These are phyloP conservation scores for Antitype chi DNA, from an alignment of 2,888 invertebrate genomes.

Conservation along the genomic window DNA sequence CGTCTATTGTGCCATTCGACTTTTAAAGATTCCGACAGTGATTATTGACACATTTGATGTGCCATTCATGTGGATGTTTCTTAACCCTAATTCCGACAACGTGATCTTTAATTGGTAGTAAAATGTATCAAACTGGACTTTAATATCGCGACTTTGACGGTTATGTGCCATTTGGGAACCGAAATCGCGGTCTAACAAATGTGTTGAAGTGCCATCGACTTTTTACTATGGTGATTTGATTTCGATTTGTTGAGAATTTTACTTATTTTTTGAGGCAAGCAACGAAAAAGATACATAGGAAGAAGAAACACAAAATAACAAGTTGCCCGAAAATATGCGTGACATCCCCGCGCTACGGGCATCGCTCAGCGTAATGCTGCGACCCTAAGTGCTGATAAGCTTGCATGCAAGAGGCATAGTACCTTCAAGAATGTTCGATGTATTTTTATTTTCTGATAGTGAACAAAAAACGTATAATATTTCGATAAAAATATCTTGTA, in stretches of 20 bases:
- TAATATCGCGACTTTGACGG: not conserved
- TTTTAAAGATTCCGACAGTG: slow-evolving; percentile 15
- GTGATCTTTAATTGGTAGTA: not conserved
- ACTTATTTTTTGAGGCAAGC: slow-evolving; percentile 16
- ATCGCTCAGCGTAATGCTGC: too few relatives aligned
- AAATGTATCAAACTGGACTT: slow-evolving; percentile 17
- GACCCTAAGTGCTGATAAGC: too few relatives aligned
- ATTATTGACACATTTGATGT: slow-evolving; percentile 33
- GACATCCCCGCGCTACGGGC: too few relatives aligned
- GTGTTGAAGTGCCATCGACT: slow-evolving; percentile 39
- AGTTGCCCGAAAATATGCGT: too few relatives aligned
- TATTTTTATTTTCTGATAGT: not conserved
- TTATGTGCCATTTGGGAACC: slow-evolving; percentile 23
- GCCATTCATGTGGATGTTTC: slow-evolving; percentile 20
- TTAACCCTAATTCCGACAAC: not conserved
- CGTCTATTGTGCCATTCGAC: slow-evolving; percentile 41
- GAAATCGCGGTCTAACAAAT: not conserved
- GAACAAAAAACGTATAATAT: not conserved
- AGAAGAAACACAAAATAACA: too few relatives aligned
- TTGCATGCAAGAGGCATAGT: not conserved
- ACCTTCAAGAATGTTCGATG: not conserved
- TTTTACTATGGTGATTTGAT: not conserved
- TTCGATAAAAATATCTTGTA: not conserved
- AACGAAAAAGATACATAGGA: too few relatives aligned
- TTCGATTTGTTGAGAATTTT: slow-evolving; percentile 30